Evolutionary conservation across 2,888 invertebrate genomes (phyloP), one percentile per base, ranked within the genome.

Genomic region (Anodontia alba): DNA sequence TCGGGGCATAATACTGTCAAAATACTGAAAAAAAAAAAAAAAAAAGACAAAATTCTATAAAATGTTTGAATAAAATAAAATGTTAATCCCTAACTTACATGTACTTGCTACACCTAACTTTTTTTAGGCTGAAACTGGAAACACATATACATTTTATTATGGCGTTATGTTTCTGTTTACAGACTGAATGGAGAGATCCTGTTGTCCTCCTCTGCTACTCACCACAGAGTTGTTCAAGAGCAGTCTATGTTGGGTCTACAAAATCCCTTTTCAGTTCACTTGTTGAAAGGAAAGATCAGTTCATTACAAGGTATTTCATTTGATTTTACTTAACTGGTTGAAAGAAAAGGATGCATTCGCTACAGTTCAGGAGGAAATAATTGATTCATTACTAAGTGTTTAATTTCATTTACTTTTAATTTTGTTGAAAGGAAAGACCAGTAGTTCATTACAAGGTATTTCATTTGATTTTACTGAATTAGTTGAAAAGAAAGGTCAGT

Each of bases 161-260:
- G n/a, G n/a, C n/a, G n/a, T n/a, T n/a, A n/a, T n/a, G n/a, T 46
- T 20, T 46, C 17, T 46, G 3, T 46, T 84, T 86, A 68, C 79
- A 90, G 90, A 43, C 77, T 90, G 54, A 90, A 90, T 84, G 86
- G 85, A 20, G 89, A 90, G 31, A 80, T 87, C 31, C 78, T 90
- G n/a, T 77, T 89, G 76, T 76, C 79, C n/a, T 68, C 69, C 23
- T 71, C 80, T 29, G 79, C 83, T 3, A 83, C 81, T 17, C 86
- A 81, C 42, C 83, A 86, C 67, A 79, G 76, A n/a, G 68, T 77
- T 38, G 83, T 80, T 12, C 71, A 80, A 36, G 87, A 87, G 69
- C 76, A 83, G 71, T 73, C 62, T 43, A 87, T 87, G 82, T 75
- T 81, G 15, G 75, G 71, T 29, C 70, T 88, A 12, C 72, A 85